phyloP scores from a whole-genome alignment of 1,140 invertebrate species.

The Brachionus calyciflorus region DNA sequence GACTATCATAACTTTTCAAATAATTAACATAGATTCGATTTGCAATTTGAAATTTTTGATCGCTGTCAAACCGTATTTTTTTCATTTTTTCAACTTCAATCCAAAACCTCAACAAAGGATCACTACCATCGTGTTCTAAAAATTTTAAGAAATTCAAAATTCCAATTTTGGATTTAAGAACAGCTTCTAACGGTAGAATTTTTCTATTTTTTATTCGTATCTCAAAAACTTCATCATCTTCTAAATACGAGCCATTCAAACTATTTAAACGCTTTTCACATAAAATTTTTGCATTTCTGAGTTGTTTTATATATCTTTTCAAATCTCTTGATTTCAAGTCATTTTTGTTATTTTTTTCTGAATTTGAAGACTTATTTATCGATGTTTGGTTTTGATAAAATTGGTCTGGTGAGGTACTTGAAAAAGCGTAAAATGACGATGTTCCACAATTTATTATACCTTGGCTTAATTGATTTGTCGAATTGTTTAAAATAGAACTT shows the following conservation, averaged over 20 bases:
- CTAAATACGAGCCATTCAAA: constrained; percentile 74
- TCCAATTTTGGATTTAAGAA: constrained; percentile 1
- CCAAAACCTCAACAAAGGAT: constrained; percentile 68
- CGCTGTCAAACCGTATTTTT: constrained; percentile 49
- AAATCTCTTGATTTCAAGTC: constrained; percentile 63
- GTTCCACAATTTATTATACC: constrained; percentile 46
- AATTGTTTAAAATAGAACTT: constrained; percentile 58
- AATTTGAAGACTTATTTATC: constrained; percentile 55
- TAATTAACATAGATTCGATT: constrained; percentile 85
- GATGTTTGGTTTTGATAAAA: constrained; percentile 55
- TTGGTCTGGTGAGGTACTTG: constrained; percentile 51
- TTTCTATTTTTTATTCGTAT: constrained; percentile 50
- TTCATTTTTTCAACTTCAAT: constrained; percentile 79
- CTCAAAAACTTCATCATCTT: constrained; percentile 51
- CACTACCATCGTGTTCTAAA: constrained; percentile 24
- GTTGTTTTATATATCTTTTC: constrained; percentile 67
- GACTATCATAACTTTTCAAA: constrained; percentile 61
- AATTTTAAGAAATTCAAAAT: neutral
- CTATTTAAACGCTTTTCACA: constrained; percentile 75
- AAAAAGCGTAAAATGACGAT: constrained; percentile 44
- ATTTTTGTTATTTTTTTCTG: constrained; percentile 64
- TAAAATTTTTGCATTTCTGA: constrained; percentile 68
- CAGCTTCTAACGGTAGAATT: constrained; percentile 43
- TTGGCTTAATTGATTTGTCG: neutral
- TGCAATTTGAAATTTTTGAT: constrained; percentile 77